Evolutionary conservation across 2,888 invertebrate species (phyloP).

Genomic region (Diarsia mendica): DNA sequence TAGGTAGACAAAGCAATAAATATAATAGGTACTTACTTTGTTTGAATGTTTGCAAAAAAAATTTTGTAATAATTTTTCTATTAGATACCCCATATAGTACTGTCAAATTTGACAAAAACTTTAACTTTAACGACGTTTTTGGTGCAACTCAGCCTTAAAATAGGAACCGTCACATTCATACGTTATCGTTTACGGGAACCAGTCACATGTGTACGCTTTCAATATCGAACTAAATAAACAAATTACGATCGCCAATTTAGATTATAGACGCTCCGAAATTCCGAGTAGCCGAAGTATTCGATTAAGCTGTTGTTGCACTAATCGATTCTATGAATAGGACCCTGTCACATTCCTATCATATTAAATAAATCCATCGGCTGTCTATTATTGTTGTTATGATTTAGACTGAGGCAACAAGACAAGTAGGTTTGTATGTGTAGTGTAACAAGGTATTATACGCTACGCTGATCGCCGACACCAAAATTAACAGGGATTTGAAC

Average conservation of each 20-base stretch:
- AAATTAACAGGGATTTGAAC: conserved; percentile 23
- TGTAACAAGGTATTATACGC: not conserved
- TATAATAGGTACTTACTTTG: too few species aligned
- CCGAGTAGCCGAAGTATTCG: conserved; percentile 4
- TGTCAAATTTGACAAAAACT: too few species aligned
- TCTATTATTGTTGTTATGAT: conserved; percentile 15
- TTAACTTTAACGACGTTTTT: too few species aligned
- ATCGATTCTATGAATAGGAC: conserved; percentile 41
- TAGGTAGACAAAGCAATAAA: too few species aligned
- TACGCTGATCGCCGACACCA: not conserved
- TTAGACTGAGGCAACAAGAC: not conserved
- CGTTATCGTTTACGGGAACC: not conserved
- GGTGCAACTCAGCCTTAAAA: too few species aligned
- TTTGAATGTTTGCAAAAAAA: too few species aligned
- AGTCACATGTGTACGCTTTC: not conserved
- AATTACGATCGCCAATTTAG: not conserved
- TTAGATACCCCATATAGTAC: too few species aligned
- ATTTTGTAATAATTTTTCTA: too few species aligned
- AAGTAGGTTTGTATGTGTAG: not conserved
- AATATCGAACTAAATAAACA: conserved; percentile 1
- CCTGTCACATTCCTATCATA: conserved; percentile 33
- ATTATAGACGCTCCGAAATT: conserved; percentile 17
- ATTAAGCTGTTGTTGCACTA: conserved; percentile 27
- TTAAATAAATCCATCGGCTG: not conserved
- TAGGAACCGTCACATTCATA: not conserved